Conservation (phyloP, 1,140 invertebrate species). For the Procambarus clarkii region DNA sequence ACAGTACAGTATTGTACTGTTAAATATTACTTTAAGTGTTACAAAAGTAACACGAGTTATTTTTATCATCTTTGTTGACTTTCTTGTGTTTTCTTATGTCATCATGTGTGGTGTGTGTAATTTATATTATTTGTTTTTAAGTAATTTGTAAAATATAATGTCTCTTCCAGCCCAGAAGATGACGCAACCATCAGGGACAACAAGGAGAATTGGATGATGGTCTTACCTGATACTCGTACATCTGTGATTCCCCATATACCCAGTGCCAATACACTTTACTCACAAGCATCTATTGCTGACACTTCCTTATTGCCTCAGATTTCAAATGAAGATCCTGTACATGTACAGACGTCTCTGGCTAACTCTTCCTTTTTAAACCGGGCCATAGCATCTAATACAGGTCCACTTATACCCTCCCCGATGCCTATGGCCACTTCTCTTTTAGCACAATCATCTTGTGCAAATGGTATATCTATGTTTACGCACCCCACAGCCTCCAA, state of each 20-base stretch:
- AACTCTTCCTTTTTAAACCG: slow-evolving; percentile 7
- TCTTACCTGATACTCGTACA: slow-evolving; percentile 21
- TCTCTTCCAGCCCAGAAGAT: slow-evolving; percentile 42
- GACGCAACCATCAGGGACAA: slow-evolving; percentile 1
- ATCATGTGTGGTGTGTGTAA: no score
- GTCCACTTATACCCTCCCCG: slow-evolving; percentile 36
- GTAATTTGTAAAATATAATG: neutral
- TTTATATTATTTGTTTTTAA: neutral
- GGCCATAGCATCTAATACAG: neutral
- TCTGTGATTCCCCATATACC: slow-evolving; percentile 21
- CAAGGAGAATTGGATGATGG: slow-evolving; percentile 59
- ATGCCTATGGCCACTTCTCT: slow-evolving; percentile 25
- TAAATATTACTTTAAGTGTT: no score
- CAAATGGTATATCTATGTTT: slow-evolving; percentile 17
- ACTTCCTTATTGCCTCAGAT: slow-evolving; percentile 8
- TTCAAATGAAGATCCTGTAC: neutral
- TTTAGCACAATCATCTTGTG: slow-evolving; percentile 25
- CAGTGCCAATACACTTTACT: slow-evolving; percentile 11
- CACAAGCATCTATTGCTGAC: slow-evolving; percentile 4
- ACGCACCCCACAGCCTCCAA: slow-evolving; percentile 13
- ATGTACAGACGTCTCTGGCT: slow-evolving; percentile 8
- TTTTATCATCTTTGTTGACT: neutral
- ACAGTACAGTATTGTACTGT: no score
- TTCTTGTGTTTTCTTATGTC: neutral
- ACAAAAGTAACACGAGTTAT: neutral